These are phyloP conservation scores for Pedionomus torquatus DNA, from an alignment of 2,113 vertebrate species.

Conservation along the genomic window DNA sequence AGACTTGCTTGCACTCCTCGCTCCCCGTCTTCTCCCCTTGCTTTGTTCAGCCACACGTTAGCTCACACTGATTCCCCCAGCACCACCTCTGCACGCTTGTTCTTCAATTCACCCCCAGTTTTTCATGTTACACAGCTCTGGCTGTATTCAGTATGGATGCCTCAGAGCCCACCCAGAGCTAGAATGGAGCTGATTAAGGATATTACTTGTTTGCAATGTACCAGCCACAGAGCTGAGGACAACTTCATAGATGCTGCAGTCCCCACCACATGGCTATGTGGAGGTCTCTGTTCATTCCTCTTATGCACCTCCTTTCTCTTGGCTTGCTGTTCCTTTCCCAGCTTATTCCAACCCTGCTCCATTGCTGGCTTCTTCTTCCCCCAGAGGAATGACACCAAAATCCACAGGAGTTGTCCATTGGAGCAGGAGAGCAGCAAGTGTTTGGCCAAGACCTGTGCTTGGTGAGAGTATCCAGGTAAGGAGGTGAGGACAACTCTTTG, in stretches of 20 bases:
- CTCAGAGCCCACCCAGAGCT: not conserved
- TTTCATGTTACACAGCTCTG: not conserved
- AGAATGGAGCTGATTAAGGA: not conserved
- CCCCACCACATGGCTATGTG: accelerated
- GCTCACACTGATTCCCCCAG: not conserved
- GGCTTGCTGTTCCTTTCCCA: not conserved
- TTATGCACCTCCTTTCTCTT: not conserved
- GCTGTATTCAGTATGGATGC: not conserved
- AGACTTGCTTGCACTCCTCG: not conserved
- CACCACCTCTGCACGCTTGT: not conserved
- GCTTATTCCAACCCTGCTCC: not conserved
- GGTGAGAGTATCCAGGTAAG: not conserved
- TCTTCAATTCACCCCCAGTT: not conserved
- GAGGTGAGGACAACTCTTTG: not conserved
- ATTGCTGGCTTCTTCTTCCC: not conserved
- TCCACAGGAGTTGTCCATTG: not conserved
- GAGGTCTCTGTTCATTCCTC: not conserved
- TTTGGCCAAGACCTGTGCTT: not conserved
- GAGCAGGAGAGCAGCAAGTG: not conserved
- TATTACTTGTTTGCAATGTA: no score
- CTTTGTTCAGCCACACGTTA: not conserved
- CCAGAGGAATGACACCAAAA: not conserved
- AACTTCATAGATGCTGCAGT: not conserved
- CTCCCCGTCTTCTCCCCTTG: not conserved
- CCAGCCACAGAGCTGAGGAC: not conserved